Conservation (phyloP, 2,888 invertebrate genomes). For the Cataglyphis cursor region DNA sequence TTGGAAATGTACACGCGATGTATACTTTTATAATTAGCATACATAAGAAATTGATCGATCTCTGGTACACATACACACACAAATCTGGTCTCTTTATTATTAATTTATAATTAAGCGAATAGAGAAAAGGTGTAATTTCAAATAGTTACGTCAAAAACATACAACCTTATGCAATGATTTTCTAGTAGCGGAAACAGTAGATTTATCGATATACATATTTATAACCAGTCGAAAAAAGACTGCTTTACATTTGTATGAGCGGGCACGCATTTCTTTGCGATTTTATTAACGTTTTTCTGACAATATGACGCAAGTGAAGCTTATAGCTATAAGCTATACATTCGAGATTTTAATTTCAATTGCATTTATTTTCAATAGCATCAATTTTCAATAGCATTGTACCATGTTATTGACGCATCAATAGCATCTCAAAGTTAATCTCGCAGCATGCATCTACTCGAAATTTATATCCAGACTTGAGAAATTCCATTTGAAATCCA, state of each 20-base stretch:
- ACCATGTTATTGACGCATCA: not conserved
- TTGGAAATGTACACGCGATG: not conserved
- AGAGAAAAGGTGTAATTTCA: not conserved
- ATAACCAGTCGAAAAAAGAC: not conserved
- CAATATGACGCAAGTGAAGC: not conserved
- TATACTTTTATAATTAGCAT: not conserved
- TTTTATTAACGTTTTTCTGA: not conserved
- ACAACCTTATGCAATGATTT: not conserved
- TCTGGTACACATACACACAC: not conserved
- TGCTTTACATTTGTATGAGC: not conserved
- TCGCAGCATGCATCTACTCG: not conserved
- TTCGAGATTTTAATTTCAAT: constrained; percentile 21
- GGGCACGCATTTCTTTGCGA: not conserved
- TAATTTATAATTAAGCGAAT: not conserved
- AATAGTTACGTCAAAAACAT: not conserved
- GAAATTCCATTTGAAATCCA: not conserved
- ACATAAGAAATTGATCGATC: not conserved
- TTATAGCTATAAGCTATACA: not conserved
- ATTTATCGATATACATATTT: not conserved
- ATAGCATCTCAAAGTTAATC: not conserved
- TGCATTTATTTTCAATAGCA: not conserved
- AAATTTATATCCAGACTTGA: not conserved
- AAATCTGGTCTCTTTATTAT: not conserved
- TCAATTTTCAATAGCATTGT: not conserved
- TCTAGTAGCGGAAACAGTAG: not conserved